A percentile compares a stretch with the other conserved stretches of the same genome.
phyloP scores from a whole-genome alignment of 2,113 vertebrate genomes.

The Pan troglodytes region DNA sequence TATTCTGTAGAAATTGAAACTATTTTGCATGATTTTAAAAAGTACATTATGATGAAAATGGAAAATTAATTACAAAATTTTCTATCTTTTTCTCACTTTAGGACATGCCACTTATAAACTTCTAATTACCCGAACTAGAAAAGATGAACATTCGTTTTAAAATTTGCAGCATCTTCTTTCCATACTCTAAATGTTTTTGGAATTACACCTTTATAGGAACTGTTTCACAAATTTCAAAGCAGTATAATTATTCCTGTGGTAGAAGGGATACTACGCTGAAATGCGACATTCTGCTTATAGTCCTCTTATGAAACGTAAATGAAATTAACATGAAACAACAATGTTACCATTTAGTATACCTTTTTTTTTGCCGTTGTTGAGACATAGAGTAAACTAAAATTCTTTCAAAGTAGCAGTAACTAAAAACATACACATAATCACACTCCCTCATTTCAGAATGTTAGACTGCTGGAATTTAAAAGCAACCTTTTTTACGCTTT shows the following conservation, averaged over 20 bases:
- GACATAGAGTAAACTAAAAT: neutral
- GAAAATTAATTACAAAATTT: neutral
- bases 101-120: neutral
- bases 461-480: constrained; percentile 45
- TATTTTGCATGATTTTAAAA: neutral
- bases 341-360: neutral
- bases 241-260: neutral
- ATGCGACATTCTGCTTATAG: neutral
- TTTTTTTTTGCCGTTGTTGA: neutral
- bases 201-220: neutral
- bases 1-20: neutral
- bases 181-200: neutral
- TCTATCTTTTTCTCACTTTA: neutral
- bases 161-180: neutral
- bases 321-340: neutral
- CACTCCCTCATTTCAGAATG: constrained; percentile 43
- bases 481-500: constrained; percentile 34
- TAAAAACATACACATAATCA: neutral
- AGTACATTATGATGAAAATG: neutral
- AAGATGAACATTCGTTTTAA: neutral
- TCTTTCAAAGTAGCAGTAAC: neutral
- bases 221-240: neutral
- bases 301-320: neutral
- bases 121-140: neutral
- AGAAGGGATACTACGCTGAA: neutral